Percentiles rank a stretch among this genome's conserved stretches.
Evolutionary conservation across 2,113 vertebrate species (phyloP).

Genomic region (Calyptommatus sinebrachiatus): DNA sequence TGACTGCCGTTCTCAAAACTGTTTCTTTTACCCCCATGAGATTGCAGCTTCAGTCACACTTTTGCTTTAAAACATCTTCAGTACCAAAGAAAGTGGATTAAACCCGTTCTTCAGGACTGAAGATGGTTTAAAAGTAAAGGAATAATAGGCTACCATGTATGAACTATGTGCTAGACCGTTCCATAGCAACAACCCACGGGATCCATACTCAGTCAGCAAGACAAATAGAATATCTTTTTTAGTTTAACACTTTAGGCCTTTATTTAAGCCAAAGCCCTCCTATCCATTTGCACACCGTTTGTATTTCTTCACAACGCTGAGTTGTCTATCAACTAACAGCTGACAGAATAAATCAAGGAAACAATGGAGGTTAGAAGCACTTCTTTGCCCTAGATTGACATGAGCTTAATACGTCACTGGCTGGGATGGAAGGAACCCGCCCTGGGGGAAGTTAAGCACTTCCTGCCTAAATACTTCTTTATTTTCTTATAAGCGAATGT

Average conservation of each 20-base stretch:
- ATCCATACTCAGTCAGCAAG: slow-evolving; percentile 53
- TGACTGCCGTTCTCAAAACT: no score
- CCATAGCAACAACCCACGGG: slow-evolving; percentile 32
- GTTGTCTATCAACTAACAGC: slow-evolving; percentile 49
- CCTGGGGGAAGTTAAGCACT: slow-evolving; percentile 56
- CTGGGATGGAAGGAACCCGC: slow-evolving; percentile 11
- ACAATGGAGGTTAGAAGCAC: slow-evolving; percentile 48
- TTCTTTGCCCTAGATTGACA: slow-evolving; percentile 59
- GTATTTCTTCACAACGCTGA: slow-evolving; percentile 18
- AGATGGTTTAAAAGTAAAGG: no score
- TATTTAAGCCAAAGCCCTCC: slow-evolving; percentile 35
- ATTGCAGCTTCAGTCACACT: no score
- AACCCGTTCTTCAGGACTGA: no score
- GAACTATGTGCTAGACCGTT: slow-evolving; percentile 14
- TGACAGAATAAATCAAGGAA: slow-evolving; percentile 57
- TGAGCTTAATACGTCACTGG: slow-evolving; percentile 59
- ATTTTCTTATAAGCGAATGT: slow-evolving; percentile 37
- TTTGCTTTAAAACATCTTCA: no score
- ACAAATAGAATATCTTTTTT: slow-evolving; percentile 29
- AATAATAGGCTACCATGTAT: no score
- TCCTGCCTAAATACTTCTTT: slow-evolving; percentile 60
- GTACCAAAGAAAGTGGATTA: no score
- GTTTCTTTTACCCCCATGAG: no score
- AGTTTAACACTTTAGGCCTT: slow-evolving; percentile 5
- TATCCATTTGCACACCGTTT: background rate